Evolutionary conservation across 35 echinoderm and acorn worm genomes (phyloP).

Genomic region (Apostichopus parvimensis): DNA sequence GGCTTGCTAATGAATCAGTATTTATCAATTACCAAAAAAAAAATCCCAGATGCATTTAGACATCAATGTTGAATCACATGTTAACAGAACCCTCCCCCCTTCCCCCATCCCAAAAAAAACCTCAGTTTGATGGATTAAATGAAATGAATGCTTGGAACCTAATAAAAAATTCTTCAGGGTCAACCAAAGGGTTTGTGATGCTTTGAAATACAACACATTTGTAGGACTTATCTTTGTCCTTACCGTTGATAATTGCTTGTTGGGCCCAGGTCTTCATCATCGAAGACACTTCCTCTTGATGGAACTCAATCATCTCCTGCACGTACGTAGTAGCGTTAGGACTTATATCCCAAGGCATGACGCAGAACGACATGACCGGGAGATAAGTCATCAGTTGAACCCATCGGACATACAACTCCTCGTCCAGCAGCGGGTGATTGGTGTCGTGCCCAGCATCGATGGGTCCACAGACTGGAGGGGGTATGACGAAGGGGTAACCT

Average conservation of each 20-base stretch:
- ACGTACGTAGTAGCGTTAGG: constrained; percentile 51
- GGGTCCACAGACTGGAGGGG: constrained; percentile 65
- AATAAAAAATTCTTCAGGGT: too few relatives aligned
- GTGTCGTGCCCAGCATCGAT: neutral
- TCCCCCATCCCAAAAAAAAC: too few relatives aligned
- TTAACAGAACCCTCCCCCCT: too few relatives aligned
- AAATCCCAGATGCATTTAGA: too few relatives aligned
- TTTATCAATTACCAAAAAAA: too few relatives aligned
- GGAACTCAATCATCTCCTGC: constrained; percentile 67
- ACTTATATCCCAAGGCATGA: constrained; percentile 85
- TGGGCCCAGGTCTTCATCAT: constrained; percentile 42
- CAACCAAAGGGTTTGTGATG: too few relatives aligned
- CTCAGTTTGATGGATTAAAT: too few relatives aligned
- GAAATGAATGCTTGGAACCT: too few relatives aligned
- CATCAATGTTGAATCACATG: too few relatives aligned
- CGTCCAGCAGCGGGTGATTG: constrained; percentile 49
- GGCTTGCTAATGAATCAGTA: too few relatives aligned
- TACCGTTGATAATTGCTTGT: constrained; percentile 66
- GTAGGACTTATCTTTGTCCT: neutral
- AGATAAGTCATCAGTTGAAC: constrained; percentile 78
- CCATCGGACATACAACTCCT: constrained; percentile 85
- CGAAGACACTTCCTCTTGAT: constrained; percentile 60
- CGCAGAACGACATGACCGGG: constrained; percentile 86
- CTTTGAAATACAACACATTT: neutral
- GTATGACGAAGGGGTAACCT: constrained; percentile 91